Conservation (phyloP, 2,113 vertebrate species). For the Gadus macrocephalus region DNA sequence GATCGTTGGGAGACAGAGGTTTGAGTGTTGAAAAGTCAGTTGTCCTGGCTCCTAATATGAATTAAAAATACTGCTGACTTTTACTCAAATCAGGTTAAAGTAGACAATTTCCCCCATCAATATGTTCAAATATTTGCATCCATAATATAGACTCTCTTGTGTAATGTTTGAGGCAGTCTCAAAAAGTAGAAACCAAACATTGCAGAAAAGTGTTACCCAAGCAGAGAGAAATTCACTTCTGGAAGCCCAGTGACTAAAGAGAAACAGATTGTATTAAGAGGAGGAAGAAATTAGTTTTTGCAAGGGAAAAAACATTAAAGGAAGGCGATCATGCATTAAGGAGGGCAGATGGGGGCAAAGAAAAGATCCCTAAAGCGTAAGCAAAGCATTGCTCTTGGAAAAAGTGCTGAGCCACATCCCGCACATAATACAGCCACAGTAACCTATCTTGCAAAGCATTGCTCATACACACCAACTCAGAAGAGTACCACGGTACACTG, state of each 20-base stretch:
- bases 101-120: constrained; percentile 15
- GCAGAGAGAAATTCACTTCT: constrained; percentile 1
- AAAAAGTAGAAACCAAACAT: constrained; percentile 1
- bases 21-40: constrained; percentile 15
- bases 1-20: constrained; percentile 10
- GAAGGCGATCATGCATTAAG: background rate
- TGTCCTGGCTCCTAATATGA: background rate
- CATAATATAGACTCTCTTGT: background rate
- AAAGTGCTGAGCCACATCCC: background rate
- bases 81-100: background rate
- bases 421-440: background rate
- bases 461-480: no score
- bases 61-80: constrained; percentile 12
- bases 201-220: constrained; percentile 2
- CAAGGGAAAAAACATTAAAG: background rate
- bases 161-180: background rate
- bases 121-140: background rate
- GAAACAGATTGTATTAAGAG: constrained; percentile 1
- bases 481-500: no score
- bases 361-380: background rate
- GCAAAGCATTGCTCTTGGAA: background rate
- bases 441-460: background rate
- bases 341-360: background rate
- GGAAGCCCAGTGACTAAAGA: constrained; percentile 10
- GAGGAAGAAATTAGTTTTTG: background rate